These are phyloP conservation scores for Monodelphis domestica DNA, from an alignment of 2,797 vertebrate genomes.

Conservation along the genomic window DNA sequence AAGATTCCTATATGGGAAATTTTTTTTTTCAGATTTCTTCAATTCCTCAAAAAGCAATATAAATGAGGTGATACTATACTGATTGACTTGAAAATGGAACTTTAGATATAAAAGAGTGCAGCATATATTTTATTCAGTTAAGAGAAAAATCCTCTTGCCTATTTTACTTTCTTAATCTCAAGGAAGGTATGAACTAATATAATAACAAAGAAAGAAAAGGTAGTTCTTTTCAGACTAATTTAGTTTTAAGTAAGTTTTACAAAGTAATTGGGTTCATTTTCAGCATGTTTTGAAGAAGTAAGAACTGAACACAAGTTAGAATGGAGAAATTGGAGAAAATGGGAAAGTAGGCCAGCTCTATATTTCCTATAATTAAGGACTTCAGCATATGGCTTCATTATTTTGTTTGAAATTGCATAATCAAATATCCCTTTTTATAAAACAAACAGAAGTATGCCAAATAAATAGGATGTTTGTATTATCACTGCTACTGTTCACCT, in stretches of 20 bases:
- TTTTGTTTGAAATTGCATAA: not conserved
- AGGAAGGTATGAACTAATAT: not conserved
- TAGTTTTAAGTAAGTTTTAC: not conserved
- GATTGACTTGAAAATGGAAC: not conserved
- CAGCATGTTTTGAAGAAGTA: not conserved
- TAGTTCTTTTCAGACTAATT: not conserved
- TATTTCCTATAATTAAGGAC: not conserved
- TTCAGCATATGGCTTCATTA: not conserved
- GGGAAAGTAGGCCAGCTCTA: not conserved
- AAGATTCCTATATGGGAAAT: not conserved
- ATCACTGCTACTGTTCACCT: not conserved
- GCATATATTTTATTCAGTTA: not conserved
- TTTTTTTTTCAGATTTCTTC: not conserved
- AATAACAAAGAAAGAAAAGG: not conserved
- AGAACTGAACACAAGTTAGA: not conserved
- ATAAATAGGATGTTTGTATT: not conserved
- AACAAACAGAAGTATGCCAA: not conserved
- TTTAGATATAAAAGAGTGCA: not conserved
- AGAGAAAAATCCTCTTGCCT: not conserved
- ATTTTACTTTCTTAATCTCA: not conserved
- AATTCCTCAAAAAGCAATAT: conserved; percentile 39
- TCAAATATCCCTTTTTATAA: not conserved
- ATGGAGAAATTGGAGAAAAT: not conserved
- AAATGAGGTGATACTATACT: conserved; percentile 3
- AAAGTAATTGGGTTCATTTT: not conserved